Evolutionary conservation across 2,797 vertebrate genomes (phyloP).

Genomic region (Caiman crocodilus): DNA sequence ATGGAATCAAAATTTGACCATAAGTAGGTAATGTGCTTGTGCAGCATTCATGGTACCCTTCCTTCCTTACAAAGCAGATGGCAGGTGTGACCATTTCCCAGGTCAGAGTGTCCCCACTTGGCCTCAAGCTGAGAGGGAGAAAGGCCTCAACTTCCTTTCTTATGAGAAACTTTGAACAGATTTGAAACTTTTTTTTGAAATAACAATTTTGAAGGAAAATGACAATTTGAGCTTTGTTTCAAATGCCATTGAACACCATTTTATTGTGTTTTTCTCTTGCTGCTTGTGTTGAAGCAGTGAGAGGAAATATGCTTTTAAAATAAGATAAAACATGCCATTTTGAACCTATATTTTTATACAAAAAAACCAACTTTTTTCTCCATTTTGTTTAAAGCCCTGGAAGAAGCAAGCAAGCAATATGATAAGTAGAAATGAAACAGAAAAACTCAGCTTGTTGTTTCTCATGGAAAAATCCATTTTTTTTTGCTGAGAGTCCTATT

Average conservation of each 20-base stretch:
- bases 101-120: not conserved
- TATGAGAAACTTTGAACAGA: not conserved
- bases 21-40: not conserved
- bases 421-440: not conserved
- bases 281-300: not conserved
- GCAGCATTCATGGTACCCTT: not conserved
- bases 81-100: not conserved
- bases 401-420: not conserved
- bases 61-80: not conserved
- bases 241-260: not conserved
- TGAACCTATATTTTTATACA: not conserved
- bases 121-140: not conserved
- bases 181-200: not conserved
- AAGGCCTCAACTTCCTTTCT: not conserved
- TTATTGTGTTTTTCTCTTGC: not conserved
- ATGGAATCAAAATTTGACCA: not conserved
- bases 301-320: not conserved
- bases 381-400: not conserved
- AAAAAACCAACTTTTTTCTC: not conserved
- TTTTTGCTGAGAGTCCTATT: not conserved
- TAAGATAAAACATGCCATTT: not conserved
- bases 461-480: not conserved
- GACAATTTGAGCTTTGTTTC: not conserved
- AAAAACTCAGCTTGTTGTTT: not conserved
- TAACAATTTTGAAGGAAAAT: not conserved